Base-by-base conservation (phyloP, 2,797 vertebrate species). In the Aeoliscus strigatus region DNA sequence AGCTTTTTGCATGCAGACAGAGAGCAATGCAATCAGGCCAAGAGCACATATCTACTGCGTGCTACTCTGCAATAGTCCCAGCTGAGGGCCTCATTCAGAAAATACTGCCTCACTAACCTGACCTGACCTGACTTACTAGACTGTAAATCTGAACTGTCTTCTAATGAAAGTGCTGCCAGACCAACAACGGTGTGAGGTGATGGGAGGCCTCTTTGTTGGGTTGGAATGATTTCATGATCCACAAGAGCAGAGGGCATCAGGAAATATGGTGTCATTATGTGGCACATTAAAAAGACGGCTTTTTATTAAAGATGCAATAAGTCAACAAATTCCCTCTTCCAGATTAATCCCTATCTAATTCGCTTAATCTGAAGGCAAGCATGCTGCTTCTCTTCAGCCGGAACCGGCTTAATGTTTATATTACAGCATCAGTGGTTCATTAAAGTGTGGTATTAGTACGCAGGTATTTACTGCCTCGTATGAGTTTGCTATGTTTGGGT, bases 321-420 rank as follows among this genome's bases (percentile, higher is more conserved):
- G 58, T 70, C 49, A 58, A 73, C 60, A 77, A 77, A 77, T 78
- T 75, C 66, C 62, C 71, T 73, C 53, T 65, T 77, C 59, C 13
- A 37, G 55, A 81, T 68, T 64, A 80, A 83, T 82, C 70, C 64
- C 60, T 4, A 60, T 66, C 66, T 80, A 82, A 83, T 77, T 41
- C 66, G 67, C 70, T 75, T 77, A 77, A 80, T 79, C 77, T 71
- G 66, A 82, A 46, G 69, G 70, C 66, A 67, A 76, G 55, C 73
- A 48, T 60, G 51, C 51, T 38, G 62, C 42, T 79, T 48, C 65
- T 73, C 69, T 63, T 48, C 60, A 70, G 50, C 51, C 60, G 32
- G 41, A 73, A 60, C 65, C 57, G 27, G 29, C 51, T 65, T 61
- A 61, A 79, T 33, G 50, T 65, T 84, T 77, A 66, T 57, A 76